Evolutionary conservation across 1,140 invertebrate genomes (phyloP).

Genomic region (Uloborus diversus): DNA sequence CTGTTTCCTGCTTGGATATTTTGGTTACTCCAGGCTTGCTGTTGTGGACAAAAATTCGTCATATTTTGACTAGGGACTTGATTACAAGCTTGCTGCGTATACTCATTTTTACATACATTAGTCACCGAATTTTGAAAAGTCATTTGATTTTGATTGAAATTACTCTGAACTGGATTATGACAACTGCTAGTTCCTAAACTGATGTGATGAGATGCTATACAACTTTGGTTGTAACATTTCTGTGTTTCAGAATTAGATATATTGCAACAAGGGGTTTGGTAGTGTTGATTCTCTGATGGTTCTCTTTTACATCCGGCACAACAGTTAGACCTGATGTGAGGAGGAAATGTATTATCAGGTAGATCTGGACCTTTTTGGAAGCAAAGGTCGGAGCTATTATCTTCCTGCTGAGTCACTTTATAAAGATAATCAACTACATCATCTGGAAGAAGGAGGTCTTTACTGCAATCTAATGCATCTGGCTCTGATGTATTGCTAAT

Average conservation of each 20-base stretch:
- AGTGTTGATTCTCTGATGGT: neutral
- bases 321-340: neutral
- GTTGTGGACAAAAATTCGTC: constrained; percentile 16
- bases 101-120: constrained; percentile 33
- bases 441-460: constrained; percentile 85
- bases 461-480: constrained; percentile 85
- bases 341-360: constrained; percentile 2
- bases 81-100: constrained; percentile 11
- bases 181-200: neutral
- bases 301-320: constrained; percentile 27
- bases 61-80: constrained; percentile 29
- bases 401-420: constrained; percentile 70
- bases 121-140: neutral
- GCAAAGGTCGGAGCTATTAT: neutral
- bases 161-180: neutral
- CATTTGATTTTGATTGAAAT: constrained; percentile 23
- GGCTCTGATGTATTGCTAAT: neutral
- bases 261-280: constrained; percentile 28
- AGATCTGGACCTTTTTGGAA: no score
- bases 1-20: neutral
- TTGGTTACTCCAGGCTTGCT: constrained; percentile 25
- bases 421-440: constrained; percentile 95
- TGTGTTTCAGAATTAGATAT: neutral
- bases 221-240: constrained; percentile 18
- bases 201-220: neutral